Evolutionary conservation across 2,797 vertebrate species (phyloP).

Genomic region (Mycteria americana): DNA sequence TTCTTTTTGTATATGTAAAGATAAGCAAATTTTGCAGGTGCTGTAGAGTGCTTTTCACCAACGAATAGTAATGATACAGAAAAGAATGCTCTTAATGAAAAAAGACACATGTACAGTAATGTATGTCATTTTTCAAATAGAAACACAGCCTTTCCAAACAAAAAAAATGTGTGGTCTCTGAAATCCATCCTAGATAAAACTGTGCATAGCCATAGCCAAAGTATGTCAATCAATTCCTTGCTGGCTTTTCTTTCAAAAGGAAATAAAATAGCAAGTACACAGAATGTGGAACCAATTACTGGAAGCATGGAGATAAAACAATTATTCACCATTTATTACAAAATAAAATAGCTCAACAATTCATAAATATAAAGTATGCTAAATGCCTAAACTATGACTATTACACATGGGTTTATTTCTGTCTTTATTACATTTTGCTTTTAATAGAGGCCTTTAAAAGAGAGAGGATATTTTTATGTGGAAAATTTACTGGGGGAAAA

Average conservation of each 20-base stretch:
- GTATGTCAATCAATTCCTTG: background rate
- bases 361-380: background rate
- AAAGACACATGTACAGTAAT: background rate
- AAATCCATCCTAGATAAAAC: background rate
- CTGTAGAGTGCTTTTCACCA: background rate
- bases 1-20: background rate
- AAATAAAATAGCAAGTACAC: background rate
- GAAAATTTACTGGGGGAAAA: background rate
- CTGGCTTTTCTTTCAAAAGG: background rate
- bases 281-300: conserved; percentile 1
- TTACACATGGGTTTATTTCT: background rate
- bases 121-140: background rate
- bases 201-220: background rate
- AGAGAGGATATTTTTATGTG: background rate
- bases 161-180: background rate
- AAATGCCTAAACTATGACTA: background rate
- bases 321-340: conserved; percentile 2
- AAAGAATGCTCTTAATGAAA: background rate
- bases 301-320: background rate
- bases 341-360: background rate
- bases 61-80: background rate
- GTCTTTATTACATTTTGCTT: background rate
- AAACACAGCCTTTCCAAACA: background rate
- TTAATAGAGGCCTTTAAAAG: background rate
- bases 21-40: background rate